Evolutionary conservation across 2,113 vertebrate genomes (phyloP).

Genomic region (Paracanthobrama guichenoti): DNA sequence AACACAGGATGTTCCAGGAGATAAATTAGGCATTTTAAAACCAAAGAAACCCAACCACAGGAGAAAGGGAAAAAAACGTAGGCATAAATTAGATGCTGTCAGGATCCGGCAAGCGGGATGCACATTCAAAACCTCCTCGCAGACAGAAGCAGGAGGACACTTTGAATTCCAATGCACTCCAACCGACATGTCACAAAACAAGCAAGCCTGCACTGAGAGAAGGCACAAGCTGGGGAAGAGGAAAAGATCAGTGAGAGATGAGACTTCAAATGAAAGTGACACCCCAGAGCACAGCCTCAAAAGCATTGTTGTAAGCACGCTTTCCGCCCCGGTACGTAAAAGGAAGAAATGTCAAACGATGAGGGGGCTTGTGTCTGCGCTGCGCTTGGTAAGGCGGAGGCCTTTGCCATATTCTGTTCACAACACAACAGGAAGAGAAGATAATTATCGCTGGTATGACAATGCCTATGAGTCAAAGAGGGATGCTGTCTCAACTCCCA

Average conservation of each 20-base stretch:
- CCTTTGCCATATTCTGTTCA: slow-evolving; percentile 52
- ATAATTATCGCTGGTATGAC: slow-evolving; percentile 54
- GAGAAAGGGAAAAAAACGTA: slow-evolving; percentile 65
- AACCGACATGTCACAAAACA: slow-evolving; percentile 63
- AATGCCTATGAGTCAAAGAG: slow-evolving; percentile 59
- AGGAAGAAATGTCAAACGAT: slow-evolving; percentile 68
- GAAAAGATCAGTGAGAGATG: slow-evolving; percentile 68
- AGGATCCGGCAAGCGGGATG: slow-evolving; percentile 65
- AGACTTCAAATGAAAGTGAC: slow-evolving; percentile 65
- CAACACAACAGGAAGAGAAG: slow-evolving; percentile 26
- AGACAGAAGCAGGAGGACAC: slow-evolving; percentile 67
- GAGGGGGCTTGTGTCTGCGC: slow-evolving; percentile 49
- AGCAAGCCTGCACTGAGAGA: slow-evolving; percentile 51
- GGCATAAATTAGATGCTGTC: slow-evolving; percentile 76
- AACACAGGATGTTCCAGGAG: slow-evolving; percentile 72
- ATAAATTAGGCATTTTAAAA: slow-evolving; percentile 74
- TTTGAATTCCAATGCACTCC: slow-evolving; percentile 71
- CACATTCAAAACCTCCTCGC: slow-evolving; percentile 59
- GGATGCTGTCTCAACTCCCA: slow-evolving; percentile 56
- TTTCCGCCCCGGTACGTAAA: slow-evolving; percentile 68
- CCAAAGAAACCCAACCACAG: slow-evolving; percentile 76
- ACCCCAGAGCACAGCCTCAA: slow-evolving; percentile 69
- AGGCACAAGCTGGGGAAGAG: slow-evolving; percentile 65
- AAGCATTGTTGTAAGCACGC: slow-evolving; percentile 73
- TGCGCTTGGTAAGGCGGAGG: slow-evolving; percentile 60